phyloP scores from a whole-genome alignment of 30 jellyfish, hydroid and myxozoan genomes.

The Aurelia aurita region DNA sequence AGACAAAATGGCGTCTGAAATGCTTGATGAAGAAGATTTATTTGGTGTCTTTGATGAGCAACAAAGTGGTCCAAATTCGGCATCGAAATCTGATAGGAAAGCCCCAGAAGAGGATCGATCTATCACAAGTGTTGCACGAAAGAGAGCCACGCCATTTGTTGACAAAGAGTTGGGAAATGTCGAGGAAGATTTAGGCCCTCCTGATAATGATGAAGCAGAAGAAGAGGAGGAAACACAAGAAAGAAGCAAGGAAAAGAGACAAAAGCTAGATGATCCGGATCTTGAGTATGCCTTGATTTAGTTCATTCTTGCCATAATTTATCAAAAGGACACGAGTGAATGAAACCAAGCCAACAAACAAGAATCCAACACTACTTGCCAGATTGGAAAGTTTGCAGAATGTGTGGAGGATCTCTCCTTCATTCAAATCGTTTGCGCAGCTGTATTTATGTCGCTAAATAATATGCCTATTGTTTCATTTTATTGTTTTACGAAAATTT shows the following conservation, averaged over 20 bases:
- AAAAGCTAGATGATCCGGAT: slow-evolving; percentile 31
- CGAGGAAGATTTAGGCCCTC: background rate
- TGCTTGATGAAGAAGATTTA: slow-evolving; percentile 37
- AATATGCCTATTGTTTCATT: too few relatives aligned
- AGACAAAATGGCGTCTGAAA: slow-evolving; percentile 30
- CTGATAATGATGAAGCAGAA: background rate
- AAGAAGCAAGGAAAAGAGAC: background rate
- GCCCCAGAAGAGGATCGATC: background rate
- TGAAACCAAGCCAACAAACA: too few relatives aligned
- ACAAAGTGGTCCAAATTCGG: background rate
- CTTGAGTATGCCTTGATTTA: slow-evolving; percentile 7
- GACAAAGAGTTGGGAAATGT: background rate
- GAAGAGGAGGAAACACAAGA: background rate
- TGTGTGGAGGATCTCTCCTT: too few relatives aligned
- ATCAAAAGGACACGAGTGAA: too few relatives aligned
- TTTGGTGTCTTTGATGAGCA: slow-evolving; percentile 33
- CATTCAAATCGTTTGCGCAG: too few relatives aligned
- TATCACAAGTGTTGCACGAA: too few relatives aligned
- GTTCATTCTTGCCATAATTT: too few relatives aligned
- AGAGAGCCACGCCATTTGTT: too few relatives aligned
- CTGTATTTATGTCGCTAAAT: too few relatives aligned
- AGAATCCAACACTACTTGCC: too few relatives aligned
- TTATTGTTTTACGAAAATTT: too few relatives aligned
- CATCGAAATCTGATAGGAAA: background rate
- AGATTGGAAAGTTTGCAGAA: too few relatives aligned